phyloP scores from a whole-genome alignment of 2,888 invertebrate genomes.

The Drosophila picticornis region DNA sequence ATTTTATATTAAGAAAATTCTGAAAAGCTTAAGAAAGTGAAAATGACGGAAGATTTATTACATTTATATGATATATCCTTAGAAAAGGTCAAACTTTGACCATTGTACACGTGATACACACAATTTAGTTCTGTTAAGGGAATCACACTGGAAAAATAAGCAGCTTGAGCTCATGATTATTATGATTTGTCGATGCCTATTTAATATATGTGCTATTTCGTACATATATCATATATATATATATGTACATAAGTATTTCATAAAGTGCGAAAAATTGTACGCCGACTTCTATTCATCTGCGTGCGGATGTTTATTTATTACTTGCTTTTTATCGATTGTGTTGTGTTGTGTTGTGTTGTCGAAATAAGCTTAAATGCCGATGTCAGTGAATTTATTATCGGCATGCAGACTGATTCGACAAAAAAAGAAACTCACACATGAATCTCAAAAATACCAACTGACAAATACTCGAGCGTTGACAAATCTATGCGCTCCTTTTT shows the following conservation, averaged over 20 bases:
- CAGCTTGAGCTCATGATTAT: constrained; percentile 59
- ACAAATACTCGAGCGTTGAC: constrained; percentile 38
- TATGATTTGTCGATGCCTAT: constrained; percentile 67
- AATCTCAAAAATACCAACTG: constrained; percentile 30
- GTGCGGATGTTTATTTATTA: constrained; percentile 67
- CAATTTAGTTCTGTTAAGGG: constrained; percentile 6
- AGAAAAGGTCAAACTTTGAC: not conserved
- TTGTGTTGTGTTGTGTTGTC: constrained; percentile 28
- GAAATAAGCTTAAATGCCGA: constrained; percentile 55
- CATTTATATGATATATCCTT: not conserved
- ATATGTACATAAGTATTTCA: not conserved
- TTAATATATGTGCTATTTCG: constrained; percentile 1
- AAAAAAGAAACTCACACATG: constrained; percentile 1
- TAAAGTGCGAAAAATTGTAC: constrained; percentile 4
- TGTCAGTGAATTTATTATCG: constrained; percentile 53
- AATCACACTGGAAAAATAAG: constrained; percentile 5
- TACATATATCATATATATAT: not conserved
- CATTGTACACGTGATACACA: constrained; percentile 21
- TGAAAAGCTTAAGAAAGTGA: not conserved
- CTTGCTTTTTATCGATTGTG: constrained; percentile 41
- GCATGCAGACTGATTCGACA: not conserved
- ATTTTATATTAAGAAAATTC: not conserved
- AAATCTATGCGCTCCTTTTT: constrained; percentile 48
- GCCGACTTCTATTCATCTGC: constrained; percentile 27
- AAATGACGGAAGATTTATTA: not conserved